Evolutionary conservation across 2,113 vertebrate genomes (phyloP).

Genomic region (Callipepla squamata): DNA sequence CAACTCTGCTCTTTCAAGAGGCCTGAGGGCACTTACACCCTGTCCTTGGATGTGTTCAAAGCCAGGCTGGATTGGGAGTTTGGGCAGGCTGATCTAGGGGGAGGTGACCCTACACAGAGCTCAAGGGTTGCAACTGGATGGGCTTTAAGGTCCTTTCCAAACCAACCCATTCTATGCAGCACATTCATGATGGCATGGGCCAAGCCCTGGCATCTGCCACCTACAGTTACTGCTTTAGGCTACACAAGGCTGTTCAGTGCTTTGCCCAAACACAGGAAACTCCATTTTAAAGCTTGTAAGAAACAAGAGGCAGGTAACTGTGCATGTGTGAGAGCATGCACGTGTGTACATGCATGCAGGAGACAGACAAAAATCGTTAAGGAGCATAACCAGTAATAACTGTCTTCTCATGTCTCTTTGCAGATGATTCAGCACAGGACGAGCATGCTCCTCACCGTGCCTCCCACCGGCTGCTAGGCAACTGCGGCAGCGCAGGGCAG

Average conservation of each 20-base stretch:
- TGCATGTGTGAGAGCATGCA: too few species aligned
- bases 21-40: neutral
- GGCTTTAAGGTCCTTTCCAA: neutral
- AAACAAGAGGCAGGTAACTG: neutral
- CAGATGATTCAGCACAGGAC: neutral
- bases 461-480: constrained; percentile 42
- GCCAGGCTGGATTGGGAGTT: neutral
- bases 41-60: neutral
- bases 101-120: neutral
- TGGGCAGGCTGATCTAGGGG: neutral
- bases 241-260: neutral
- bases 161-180: fast-evolving
- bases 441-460: neutral
- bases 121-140: neutral
- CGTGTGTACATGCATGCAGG: fast-evolving
- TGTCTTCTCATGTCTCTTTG: neutral
- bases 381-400: neutral
- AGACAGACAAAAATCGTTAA: neutral
- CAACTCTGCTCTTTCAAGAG: neutral
- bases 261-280: neutral
- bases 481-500: neutral
- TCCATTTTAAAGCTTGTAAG: neutral
- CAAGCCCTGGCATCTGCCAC: fast-evolving
- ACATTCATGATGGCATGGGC: fast-evolving
- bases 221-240: neutral